phyloP scores from a whole-genome alignment of 2,797 vertebrate genomes.

The Thamnophis elegans region DNA sequence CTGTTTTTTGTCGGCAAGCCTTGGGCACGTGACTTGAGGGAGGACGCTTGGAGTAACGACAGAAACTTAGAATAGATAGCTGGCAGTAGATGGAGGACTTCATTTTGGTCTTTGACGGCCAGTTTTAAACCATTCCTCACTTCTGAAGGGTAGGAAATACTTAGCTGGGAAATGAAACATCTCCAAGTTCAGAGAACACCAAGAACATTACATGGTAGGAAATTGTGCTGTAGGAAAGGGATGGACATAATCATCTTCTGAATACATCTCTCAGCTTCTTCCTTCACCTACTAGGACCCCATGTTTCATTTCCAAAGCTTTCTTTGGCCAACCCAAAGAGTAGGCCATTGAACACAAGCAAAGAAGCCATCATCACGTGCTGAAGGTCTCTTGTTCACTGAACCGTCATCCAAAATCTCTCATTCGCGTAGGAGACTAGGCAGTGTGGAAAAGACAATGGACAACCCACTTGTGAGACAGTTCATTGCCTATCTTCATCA shows the following conservation, averaged over 20 bases:
- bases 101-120: not conserved
- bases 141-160: not conserved
- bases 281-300: not conserved
- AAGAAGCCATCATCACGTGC: not conserved
- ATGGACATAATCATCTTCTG: not conserved
- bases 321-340: not conserved
- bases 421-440: not conserved
- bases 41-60: not conserved
- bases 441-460: not conserved
- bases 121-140: not conserved
- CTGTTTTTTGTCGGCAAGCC: not conserved
- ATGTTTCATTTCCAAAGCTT: not conserved
- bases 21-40: not conserved
- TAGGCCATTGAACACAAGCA: not conserved
- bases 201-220: not conserved
- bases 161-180: not conserved
- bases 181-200: not conserved
- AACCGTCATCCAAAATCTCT: not conserved
- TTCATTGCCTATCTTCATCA: not conserved
- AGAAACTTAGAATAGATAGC: not conserved
- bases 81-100: not conserved
- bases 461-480: not conserved
- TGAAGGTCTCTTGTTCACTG: not conserved
- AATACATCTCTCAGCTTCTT: not conserved
- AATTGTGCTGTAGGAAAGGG: not conserved